A percentile compares a stretch with the other conserved stretches of the same genome.
Evolutionary conservation across 2,113 vertebrate species (phyloP).

Genomic region (Tachysurus fulvidraco): DNA sequence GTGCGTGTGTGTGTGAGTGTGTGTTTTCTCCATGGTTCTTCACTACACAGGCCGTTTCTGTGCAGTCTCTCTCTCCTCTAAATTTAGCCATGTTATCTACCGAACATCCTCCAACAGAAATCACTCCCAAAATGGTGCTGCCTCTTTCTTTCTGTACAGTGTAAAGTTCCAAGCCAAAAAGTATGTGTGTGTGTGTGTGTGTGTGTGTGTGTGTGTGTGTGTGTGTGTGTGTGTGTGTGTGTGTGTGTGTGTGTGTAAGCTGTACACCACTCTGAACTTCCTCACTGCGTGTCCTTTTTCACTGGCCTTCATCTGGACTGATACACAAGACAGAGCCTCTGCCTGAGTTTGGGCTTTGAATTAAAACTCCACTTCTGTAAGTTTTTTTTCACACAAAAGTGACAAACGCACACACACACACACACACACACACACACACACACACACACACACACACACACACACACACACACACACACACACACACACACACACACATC

Average conservation of each 20-base stretch:
- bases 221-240: background rate
- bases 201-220: background rate
- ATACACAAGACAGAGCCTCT: background rate
- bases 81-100: slow-evolving; percentile 21
- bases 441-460: slow-evolving; percentile 23
- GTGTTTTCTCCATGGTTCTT: slow-evolving; percentile 11
- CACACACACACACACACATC: slow-evolving; percentile 5
- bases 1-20: slow-evolving; percentile 4
- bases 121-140: slow-evolving; percentile 22
- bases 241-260: background rate
- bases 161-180: background rate
- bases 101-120: slow-evolving; percentile 15
- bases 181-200: background rate
- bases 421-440: slow-evolving; percentile 38
- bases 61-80: slow-evolving; percentile 33
- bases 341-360: background rate
- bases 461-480: slow-evolving; percentile 36
- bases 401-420: slow-evolving; percentile 45
- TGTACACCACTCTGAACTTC: background rate
- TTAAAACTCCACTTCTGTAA: background rate
- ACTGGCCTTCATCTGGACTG: background rate
- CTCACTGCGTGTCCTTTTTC: background rate
- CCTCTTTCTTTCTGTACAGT: slow-evolving; percentile 12
- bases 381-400: slow-evolving; percentile 1
- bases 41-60: slow-evolving; percentile 17